Conservation (phyloP, 64 coral and sea anemone genomes). For the Dendronephthya gigantea region DNA sequence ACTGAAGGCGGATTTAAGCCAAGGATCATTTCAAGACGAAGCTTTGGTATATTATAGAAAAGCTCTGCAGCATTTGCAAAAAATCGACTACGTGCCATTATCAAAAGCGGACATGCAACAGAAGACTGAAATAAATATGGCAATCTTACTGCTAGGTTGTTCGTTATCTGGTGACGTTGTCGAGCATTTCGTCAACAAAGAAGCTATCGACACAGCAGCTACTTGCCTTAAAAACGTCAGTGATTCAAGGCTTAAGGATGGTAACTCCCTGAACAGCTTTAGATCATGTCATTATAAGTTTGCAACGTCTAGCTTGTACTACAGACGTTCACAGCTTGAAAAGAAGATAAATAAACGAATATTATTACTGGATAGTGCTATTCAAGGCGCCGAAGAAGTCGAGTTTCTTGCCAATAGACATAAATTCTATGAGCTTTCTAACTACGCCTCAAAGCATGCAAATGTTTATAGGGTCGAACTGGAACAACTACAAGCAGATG, state of each 20-base stretch:
- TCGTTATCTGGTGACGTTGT: conserved; percentile 22
- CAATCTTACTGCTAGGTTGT: conserved; percentile 6
- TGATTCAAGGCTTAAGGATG: neutral
- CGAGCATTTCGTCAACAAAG: neutral
- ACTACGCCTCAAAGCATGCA: neutral
- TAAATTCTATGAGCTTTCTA: conserved; percentile 17
- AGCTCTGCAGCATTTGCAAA: neutral
- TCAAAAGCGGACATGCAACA: conserved; percentile 28
- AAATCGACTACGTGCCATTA: neutral
- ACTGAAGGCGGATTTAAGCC: neutral
- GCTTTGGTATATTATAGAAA: neutral
- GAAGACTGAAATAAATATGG: neutral
- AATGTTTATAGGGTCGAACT: neutral
- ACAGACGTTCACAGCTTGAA: neutral
- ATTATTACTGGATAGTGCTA: neutral
- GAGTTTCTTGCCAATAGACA: neutral
- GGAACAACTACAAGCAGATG: neutral
- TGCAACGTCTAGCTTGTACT: neutral
- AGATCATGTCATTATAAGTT: neutral
- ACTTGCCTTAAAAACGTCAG: neutral
- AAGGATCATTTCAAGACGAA: conserved; percentile 1
- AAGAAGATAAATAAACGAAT: neutral
- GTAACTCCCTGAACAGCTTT: neutral
- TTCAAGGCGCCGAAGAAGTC: neutral
- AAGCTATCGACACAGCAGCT: neutral